These are phyloP conservation scores for Choloepus didactylus DNA, from an alignment of 2,797 vertebrate genomes.

Conservation along the genomic window DNA sequence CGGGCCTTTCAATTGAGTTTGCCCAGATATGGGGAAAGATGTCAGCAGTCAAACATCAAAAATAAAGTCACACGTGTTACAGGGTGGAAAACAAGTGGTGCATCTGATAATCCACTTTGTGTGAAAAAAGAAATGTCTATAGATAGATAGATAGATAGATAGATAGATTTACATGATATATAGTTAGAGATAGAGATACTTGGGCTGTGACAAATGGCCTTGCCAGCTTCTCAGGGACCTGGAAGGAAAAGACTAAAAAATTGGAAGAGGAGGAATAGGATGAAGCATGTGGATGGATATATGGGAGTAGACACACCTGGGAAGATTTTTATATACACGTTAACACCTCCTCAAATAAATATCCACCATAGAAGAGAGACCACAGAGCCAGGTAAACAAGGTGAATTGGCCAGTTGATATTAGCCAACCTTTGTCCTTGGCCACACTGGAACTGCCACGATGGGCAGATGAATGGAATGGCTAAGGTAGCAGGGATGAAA, in stretches of 20 bases:
- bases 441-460: background rate
- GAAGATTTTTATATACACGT: background rate
- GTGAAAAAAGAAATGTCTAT: background rate
- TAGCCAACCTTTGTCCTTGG: background rate
- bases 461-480: background rate
- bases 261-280: background rate
- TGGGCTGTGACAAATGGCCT: background rate
- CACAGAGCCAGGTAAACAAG: background rate
- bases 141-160: too few relatives aligned
- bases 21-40: background rate
- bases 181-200: background rate
- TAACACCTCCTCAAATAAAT: background rate
- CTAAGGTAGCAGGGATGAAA: background rate
- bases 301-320: background rate
- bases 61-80: background rate
- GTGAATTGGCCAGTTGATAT: background rate
- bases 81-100: background rate
- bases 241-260: background rate
- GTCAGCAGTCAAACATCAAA: background rate
- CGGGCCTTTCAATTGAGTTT: background rate
- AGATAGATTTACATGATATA: background rate
- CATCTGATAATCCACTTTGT: background rate
- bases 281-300: background rate
- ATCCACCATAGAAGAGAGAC: background rate
- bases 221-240: background rate